phyloP scores from a whole-genome alignment of 2,888 invertebrate species.

The Drosophila demipolita region DNA sequence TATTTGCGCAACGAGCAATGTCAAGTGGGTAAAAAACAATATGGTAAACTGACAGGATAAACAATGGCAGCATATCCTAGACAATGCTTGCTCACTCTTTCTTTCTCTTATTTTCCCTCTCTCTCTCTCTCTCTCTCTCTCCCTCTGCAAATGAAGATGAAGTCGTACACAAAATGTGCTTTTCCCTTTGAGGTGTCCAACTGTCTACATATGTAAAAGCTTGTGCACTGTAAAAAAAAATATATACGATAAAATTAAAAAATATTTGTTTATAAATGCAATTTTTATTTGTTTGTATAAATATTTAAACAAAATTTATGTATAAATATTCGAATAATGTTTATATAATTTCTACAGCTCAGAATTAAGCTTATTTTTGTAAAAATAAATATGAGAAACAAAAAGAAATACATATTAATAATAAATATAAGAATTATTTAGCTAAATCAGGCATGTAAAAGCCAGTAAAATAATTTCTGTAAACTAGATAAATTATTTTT shows the following conservation, averaged over 20 bases:
- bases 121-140: neutral
- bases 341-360: neutral
- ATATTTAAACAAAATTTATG: neutral
- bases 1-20: conserved; percentile 59
- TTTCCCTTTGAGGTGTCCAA: conserved; percentile 44
- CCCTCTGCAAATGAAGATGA: conserved; percentile 57
- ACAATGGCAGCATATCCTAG: conserved; percentile 48
- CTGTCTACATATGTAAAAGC: conserved; percentile 7
- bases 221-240: neutral
- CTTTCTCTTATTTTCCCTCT: neutral
- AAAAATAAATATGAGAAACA: neutral
- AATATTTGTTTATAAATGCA: neutral
- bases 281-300: neutral
- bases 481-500: neutral
- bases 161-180: conserved; percentile 49
- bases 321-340: neutral
- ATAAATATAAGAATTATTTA: neutral
- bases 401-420: too few relatives aligned
- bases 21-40: conserved; percentile 66
- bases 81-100: conserved; percentile 41
- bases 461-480: neutral
- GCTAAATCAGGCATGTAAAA: neutral
- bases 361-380: neutral
- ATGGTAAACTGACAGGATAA: conserved; percentile 41
- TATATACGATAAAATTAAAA: neutral